Evolutionary conservation across 2,113 vertebrate genomes (phyloP).

Genomic region (Zosterops pallidus): DNA sequence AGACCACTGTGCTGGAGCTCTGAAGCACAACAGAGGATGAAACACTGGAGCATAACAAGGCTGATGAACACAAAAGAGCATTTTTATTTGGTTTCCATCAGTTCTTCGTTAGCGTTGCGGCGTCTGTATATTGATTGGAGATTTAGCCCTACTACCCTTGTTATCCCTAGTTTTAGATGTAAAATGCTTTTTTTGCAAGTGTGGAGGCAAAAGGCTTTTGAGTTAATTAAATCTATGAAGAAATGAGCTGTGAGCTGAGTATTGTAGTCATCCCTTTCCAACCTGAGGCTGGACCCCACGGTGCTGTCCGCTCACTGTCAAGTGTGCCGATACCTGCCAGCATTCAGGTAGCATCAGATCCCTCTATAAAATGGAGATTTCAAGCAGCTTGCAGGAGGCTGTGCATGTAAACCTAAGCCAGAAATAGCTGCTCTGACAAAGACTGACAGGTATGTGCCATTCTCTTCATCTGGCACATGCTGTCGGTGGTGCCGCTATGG

Average conservation of each 20-base stretch:
- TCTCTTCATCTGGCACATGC: not conserved
- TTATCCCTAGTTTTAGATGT: slow-evolving; percentile 42
- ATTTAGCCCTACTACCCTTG: slow-evolving; percentile 6
- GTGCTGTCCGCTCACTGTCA: not conserved
- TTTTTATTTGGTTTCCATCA: slow-evolving; percentile 31
- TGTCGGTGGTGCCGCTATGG: not conserved
- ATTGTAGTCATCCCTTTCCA: slow-evolving; percentile 1
- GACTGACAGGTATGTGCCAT: slow-evolving; percentile 13
- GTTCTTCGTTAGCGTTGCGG: not conserved
- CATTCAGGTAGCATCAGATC: not conserved
- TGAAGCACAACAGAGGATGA: not conserved
- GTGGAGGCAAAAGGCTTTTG: slow-evolving; percentile 42
- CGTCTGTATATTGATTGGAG: not conserved
- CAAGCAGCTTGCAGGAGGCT: not conserved
- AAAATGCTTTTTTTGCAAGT: slow-evolving; percentile 50
- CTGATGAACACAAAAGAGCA: not conserved
- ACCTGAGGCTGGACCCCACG: not conserved
- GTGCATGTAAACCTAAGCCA: not conserved
- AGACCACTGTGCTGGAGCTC: not conserved
- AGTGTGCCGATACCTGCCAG: slow-evolving; percentile 14
- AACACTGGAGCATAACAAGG: fast-evolving
- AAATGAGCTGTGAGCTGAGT: slow-evolving; percentile 39
- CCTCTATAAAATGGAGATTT: slow-evolving; percentile 12
- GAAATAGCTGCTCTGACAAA: not conserved
- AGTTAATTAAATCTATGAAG: slow-evolving; percentile 52